Evolutionary conservation across 1,140 invertebrate species (phyloP), one percentile per base, ranked within the genome.

Genomic region (Achatina immaculata): DNA sequence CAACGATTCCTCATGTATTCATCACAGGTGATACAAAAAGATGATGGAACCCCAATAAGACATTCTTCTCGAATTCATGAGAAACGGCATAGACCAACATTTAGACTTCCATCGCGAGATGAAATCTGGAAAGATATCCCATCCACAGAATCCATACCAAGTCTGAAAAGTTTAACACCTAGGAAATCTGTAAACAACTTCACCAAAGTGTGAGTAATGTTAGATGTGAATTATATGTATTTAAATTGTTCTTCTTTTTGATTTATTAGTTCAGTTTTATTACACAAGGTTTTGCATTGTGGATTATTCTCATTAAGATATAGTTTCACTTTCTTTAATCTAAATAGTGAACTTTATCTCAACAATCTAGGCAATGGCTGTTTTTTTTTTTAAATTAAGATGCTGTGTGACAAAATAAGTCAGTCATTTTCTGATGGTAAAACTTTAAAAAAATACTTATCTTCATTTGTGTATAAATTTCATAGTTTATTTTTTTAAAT

Each of bases 101-200:
- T 73, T 73, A 43, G 28, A 45, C 71, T 73, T 28, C 71, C 71
- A 9, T 73, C 71, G 28, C 40, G 71, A 43, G 71, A 73, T 34
- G 43, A 43, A 73, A 48, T 73, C 21, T 73, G 71, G 71, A 48
- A 73, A n/a, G 42, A 43, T 34, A 73, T 73, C 21, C 45, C 71
- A 73, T 45, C 71, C 28, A 14, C 28, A 28, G 16, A 9, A 51
- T 16, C 38, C 16, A 43, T 34, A 34, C 43, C 71, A 34, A 45
- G 21, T 2, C n/a, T 73, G 4, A 73, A 73, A 48, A 48, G 19
- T 31, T n/a, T 73, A 28, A 73, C 40, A 73, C 71, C 71, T 28
- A 73, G 31, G 48, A 73, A 73, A 48, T 14, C 40, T 31, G 43
- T 73, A 24, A 73, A 73, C 28, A 51, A 73, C 34, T 73, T 73